Evolutionary conservation across 2,113 vertebrate genomes (phyloP).

Genomic region (cat (Felis catus)): F.catus_Fca126_mat1.0 CM031412.1:97981001-97981500

Average conservation of each 20-base stretch:
- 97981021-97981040: neutral
- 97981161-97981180: neutral
- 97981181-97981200: neutral
- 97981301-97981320: no score
- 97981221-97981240: neutral
- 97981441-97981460: neutral
- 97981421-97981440: no score
- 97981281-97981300: no score
- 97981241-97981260: neutral
- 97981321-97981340: no score
- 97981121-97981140: constrained; percentile 4
- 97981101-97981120: neutral
- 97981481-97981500: neutral
- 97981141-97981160: neutral
- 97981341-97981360: no score
- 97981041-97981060: neutral
- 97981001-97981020: neutral
- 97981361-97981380: no score
- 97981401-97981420: no score
- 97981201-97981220: neutral
- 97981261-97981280: neutral
- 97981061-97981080: neutral
- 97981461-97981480: neutral
- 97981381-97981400: no score
- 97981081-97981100: neutral